A percentile compares a stretch with the other conserved stretches of the same genome.
These are phyloP conservation scores for Melolontha melolontha DNA, from an alignment of 2,888 invertebrate genomes.

Conservation along the genomic window DNA sequence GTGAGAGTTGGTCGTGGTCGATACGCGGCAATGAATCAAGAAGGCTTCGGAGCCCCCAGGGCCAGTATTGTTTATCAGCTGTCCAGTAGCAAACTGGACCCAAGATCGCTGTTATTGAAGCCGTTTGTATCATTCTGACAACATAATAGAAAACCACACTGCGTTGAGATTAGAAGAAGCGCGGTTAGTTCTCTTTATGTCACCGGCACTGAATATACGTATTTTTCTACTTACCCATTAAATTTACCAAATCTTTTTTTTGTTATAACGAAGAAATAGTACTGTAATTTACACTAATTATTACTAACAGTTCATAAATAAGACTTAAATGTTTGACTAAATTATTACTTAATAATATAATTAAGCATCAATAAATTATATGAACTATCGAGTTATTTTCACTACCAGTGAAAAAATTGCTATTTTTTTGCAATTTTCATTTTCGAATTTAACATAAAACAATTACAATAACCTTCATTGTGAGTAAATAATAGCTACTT, in stretches of 20 bases:
- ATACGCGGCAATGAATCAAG: slow-evolving; percentile 49
- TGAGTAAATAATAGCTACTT: no score
- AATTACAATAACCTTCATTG: no score
- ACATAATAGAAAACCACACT: slow-evolving; percentile 65
- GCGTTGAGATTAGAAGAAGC: slow-evolving; percentile 58
- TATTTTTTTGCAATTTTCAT: no score
- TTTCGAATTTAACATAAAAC: no score
- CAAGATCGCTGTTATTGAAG: slow-evolving; percentile 63
- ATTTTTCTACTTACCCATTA: slow-evolving; percentile 11
- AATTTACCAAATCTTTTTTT: slow-evolving; percentile 28
- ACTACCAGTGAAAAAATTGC: no score
- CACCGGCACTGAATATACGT: slow-evolving; percentile 29
- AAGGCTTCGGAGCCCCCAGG: slow-evolving; percentile 48
- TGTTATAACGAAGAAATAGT: slow-evolving; percentile 18
- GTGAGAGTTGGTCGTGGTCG: slow-evolving; percentile 33
- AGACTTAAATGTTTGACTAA: no score
- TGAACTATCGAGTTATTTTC: no score
- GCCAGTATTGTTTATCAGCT: slow-evolving; percentile 62
- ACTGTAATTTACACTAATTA: background rate
- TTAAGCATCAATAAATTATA: no score
- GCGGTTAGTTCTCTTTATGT: slow-evolving; percentile 48
- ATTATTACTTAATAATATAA: no score
- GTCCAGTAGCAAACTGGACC: slow-evolving; percentile 62
- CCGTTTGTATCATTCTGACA: slow-evolving; percentile 66
- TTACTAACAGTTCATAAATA: background rate